A percentile compares a stretch with the other conserved stretches of the same genome.
These are phyloP conservation scores for Neelides folsomi DNA, from an alignment of 2,888 invertebrate species.

Conservation along the genomic window DNA sequence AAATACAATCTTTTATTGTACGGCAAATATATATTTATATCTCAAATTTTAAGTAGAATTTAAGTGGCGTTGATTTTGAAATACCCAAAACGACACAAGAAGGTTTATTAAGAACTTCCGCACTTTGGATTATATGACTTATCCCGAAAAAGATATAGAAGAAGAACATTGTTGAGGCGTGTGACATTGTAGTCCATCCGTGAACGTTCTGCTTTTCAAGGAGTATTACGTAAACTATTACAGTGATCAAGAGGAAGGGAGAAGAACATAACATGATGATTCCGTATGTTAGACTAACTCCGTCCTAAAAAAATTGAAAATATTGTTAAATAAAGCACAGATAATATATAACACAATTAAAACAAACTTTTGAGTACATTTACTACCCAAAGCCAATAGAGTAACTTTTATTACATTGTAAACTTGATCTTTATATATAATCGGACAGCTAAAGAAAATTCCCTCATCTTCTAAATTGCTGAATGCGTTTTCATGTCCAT, in stretches of 20 bases:
- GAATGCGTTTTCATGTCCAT: too few relatives aligned
- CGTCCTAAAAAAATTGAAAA: neutral
- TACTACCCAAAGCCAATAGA: too few relatives aligned
- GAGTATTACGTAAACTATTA: constrained; percentile 7
- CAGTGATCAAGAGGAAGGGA: constrained; percentile 12
- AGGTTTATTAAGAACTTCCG: too few relatives aligned
- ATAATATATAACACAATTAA: neutral
- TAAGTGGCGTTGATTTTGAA: too few relatives aligned
- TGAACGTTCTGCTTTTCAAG: constrained; percentile 13
- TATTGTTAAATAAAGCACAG: neutral
- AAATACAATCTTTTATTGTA: too few relatives aligned
- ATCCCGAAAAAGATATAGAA: constrained; percentile 11
- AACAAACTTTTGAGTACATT: neutral
- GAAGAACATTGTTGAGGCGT: constrained; percentile 11
- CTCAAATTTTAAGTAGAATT: too few relatives aligned
- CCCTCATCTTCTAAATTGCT: too few relatives aligned
- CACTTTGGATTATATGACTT: constrained; percentile 2
- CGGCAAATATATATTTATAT: too few relatives aligned
- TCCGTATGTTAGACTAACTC: constrained; percentile 4
- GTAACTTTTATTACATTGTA: too few relatives aligned
- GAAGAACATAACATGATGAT: constrained; percentile 9
- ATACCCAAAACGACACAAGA: too few relatives aligned
- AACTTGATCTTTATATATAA: too few relatives aligned
- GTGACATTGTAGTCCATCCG: constrained; percentile 11
- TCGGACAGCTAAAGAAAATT: too few relatives aligned